These are phyloP conservation scores for Huso huso DNA, from an alignment of 2,797 vertebrate species.

Conservation along the genomic window DNA sequence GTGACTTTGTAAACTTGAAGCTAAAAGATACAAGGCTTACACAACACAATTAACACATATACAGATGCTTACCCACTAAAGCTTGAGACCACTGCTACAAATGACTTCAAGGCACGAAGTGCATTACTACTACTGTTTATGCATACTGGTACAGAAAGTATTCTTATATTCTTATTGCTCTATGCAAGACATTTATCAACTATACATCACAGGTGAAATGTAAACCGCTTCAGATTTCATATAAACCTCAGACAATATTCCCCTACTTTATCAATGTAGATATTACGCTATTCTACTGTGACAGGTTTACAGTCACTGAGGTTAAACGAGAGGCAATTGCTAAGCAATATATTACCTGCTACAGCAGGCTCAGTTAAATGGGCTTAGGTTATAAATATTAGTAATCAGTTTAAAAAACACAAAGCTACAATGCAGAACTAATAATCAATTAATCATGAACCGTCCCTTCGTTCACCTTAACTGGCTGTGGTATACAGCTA, in stretches of 20 bases:
- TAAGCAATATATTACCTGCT: constrained; percentile 51
- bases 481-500: constrained; percentile 30
- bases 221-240: constrained; percentile 26
- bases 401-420: constrained; percentile 46
- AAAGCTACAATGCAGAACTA: constrained; percentile 49
- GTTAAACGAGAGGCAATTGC: constrained; percentile 55
- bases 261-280: constrained; percentile 42
- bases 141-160: no score
- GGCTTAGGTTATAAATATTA: constrained; percentile 64
- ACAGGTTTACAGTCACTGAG: constrained; percentile 47
- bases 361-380: constrained; percentile 51
- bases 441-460: constrained; percentile 53
- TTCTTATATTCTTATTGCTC: no score
- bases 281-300: constrained; percentile 46
- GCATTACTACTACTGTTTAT: no score
- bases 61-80: no score
- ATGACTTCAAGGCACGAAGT: no score
- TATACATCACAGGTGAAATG: neutral
- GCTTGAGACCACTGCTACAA: no score
- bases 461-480: constrained; percentile 50
- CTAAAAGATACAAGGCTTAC: no score
- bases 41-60: no score
- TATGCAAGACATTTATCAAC: neutral
- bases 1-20: no score
- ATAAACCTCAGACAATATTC: constrained; percentile 29